These are phyloP conservation scores for Criorhina ranunculi DNA, from an alignment of 2,888 invertebrate species.

Conservation along the genomic window DNA sequence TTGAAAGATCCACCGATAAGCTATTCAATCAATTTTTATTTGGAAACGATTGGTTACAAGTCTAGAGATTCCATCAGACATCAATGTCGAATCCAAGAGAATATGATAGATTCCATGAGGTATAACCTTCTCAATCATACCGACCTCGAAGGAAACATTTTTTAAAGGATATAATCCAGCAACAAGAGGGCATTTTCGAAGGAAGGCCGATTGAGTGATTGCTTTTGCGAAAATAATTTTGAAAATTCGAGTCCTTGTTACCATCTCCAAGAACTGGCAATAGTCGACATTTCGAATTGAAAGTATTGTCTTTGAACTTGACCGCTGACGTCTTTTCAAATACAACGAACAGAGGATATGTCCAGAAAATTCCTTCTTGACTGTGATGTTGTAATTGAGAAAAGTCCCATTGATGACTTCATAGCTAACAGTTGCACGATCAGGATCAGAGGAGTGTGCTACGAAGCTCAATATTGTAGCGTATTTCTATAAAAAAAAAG, in stretches of 20 bases:
- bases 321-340: background rate
- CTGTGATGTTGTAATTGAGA: conserved; percentile 3
- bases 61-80: background rate
- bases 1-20: too few relatives aligned
- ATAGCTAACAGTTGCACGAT: background rate
- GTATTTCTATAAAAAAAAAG: background rate
- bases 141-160: background rate
- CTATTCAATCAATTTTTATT: background rate
- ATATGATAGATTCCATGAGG: background rate
- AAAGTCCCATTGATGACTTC: conserved; percentile 6
- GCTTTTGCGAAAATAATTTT: background rate
- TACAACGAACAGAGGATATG: background rate
- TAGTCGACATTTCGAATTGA: background rate
- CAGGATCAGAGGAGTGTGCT: background rate
- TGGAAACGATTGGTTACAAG: background rate
- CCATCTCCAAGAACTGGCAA: background rate
- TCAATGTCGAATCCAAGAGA: background rate
- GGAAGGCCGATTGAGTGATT: background rate
- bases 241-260: background rate
- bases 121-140: background rate
- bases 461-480: background rate
- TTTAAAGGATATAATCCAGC: conserved; percentile 14
- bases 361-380: background rate
- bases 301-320: background rate
- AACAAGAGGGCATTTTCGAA: background rate